These are phyloP conservation scores for Galbula dea DNA, from an alignment of 2,113 vertebrate genomes.

Conservation along the genomic window DNA sequence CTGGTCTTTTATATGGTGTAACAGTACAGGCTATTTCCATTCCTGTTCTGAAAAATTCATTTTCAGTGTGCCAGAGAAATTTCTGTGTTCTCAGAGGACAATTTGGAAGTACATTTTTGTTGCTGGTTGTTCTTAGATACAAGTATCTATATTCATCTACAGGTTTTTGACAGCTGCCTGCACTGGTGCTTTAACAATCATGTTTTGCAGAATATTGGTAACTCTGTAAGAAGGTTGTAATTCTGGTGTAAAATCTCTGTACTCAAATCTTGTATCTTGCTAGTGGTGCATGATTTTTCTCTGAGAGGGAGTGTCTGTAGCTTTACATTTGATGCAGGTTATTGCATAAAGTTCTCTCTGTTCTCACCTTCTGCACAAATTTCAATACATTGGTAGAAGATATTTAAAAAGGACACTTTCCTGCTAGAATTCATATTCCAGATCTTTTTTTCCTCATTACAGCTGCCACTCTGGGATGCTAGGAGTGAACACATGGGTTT, in stretches of 20 bases:
- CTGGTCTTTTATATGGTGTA: background rate
- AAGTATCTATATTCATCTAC: background rate
- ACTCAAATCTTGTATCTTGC: background rate
- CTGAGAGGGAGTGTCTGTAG: background rate
- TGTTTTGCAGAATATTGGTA: background rate
- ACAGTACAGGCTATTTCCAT: background rate
- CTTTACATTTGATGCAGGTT: background rate
- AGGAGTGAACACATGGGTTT: background rate
- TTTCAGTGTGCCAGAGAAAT: background rate
- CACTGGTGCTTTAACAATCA: background rate
- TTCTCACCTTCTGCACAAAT: background rate
- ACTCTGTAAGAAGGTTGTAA: background rate
- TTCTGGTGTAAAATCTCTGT: background rate
- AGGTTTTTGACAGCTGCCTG: background rate
- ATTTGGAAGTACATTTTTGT: background rate
- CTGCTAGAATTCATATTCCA: background rate
- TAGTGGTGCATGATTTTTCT: background rate
- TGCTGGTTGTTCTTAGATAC: background rate
- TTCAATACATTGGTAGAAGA: background rate
- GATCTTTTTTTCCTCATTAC: background rate
- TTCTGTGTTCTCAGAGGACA: background rate
- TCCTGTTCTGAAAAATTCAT: background rate
- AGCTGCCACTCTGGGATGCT: background rate
- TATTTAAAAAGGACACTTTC: background rate
- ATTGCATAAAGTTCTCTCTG: background rate